These are phyloP conservation scores for Mesitornis unicolor DNA, from an alignment of 2,113 vertebrate genomes.

Conservation along the genomic window DNA sequence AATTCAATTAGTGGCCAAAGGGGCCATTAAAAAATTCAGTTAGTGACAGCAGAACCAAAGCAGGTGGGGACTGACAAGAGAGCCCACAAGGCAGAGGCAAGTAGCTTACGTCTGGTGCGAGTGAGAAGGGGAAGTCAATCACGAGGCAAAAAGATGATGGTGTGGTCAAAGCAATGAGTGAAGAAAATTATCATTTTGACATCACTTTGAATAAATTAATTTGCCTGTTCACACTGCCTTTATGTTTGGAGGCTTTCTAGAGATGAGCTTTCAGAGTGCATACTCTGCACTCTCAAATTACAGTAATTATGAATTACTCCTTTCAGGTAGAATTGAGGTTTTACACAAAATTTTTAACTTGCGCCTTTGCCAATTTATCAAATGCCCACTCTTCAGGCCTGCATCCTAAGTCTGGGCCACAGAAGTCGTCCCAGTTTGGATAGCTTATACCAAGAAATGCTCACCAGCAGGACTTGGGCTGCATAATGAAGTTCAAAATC, in stretches of 20 bases:
- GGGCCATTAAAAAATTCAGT: neutral
- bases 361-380: neutral
- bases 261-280: neutral
- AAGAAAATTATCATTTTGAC: neutral
- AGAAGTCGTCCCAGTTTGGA: neutral
- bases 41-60: neutral
- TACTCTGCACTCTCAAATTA: neutral
- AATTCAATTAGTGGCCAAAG: neutral
- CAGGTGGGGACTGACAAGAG: neutral
- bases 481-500: neutral
- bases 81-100: neutral
- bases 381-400: neutral
- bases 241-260: neutral
- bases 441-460: neutral
- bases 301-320: neutral
- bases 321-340: neutral
- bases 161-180: neutral
- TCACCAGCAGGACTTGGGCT: neutral
- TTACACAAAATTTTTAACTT: neutral
- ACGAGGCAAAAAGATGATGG: neutral
- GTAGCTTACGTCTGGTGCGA: neutral
- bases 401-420: neutral
- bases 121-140: neutral
- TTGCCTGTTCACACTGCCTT: neutral
- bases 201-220: neutral